These are phyloP conservation scores for Bujurquina vittata DNA, from an alignment of 2,113 vertebrate genomes.

Conservation along the genomic window DNA sequence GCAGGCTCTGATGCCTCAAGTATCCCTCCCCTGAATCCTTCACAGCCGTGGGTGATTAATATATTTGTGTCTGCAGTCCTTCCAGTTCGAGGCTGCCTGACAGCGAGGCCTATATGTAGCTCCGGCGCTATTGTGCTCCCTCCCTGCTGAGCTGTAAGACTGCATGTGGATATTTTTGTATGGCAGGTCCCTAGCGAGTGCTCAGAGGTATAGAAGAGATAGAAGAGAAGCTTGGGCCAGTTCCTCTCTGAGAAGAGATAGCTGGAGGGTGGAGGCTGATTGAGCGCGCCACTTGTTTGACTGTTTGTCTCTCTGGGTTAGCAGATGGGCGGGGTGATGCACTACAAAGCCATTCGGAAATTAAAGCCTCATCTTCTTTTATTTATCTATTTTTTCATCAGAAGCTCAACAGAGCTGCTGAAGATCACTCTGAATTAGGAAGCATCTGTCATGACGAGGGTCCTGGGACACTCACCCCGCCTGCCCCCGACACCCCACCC, in stretches of 20 bases:
- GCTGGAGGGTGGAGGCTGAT: slow-evolving; percentile 46
- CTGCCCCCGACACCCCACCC: slow-evolving; percentile 2
- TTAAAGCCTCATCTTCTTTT: slow-evolving; percentile 60
- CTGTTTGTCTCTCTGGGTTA: slow-evolving; percentile 57
- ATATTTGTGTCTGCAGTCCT: slow-evolving; percentile 55
- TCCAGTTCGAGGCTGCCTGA: slow-evolving; percentile 52
- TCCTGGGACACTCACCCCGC: slow-evolving; percentile 49
- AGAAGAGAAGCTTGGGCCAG: slow-evolving; percentile 25
- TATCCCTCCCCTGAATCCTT: slow-evolving; percentile 38
- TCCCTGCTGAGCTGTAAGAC: slow-evolving; percentile 46
- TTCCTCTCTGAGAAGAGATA: slow-evolving; percentile 14
- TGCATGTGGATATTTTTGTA: slow-evolving; percentile 64
- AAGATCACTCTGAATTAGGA: slow-evolving; percentile 66
- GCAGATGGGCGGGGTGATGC: not conserved
- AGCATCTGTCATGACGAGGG: slow-evolving; percentile 65
- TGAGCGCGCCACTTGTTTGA: slow-evolving; percentile 55
- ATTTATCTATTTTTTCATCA: slow-evolving; percentile 53
- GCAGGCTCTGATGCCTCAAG: not conserved
- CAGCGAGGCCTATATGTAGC: slow-evolving; percentile 64
- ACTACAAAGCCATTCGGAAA: slow-evolving; percentile 69
- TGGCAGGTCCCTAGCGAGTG: slow-evolving; percentile 52
- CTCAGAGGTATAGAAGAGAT: slow-evolving; percentile 28
- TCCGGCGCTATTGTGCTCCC: slow-evolving; percentile 39
- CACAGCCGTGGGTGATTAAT: slow-evolving; percentile 60
- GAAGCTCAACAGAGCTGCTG: slow-evolving; percentile 33